Base-by-base conservation (phyloP, 1,140 invertebrate species). In the Megalonaias nervosa region DNA sequence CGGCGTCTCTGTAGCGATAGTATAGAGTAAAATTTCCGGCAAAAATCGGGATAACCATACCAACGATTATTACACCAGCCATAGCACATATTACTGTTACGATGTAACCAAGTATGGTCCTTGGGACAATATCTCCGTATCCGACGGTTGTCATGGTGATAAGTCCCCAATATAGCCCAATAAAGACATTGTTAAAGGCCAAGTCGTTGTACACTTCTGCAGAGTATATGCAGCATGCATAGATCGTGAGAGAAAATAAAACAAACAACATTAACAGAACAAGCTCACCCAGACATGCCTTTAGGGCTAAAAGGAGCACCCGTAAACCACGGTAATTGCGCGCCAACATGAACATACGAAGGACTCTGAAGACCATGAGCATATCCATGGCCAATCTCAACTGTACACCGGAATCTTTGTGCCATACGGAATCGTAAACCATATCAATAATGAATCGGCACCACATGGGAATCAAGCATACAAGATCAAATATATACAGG, bases 91-190 rank as follows among this genome's bases (percentile, higher is more conserved):
- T 92, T 14, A 96, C 96, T 80, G 97, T 97, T 64, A 98, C 96
- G 89, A 98, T 96, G 96, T 97, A 98, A 67, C 97, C 97, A 69
- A 70, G 1, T n/a, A 21, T 69, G 1, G 77, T 75, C n/a, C 72
- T 68, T 4, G 86, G 86, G 48, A 79, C 74, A 1, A 70, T 70
- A 59, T 87, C 86, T 15, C 86, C 97, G 88, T 98, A 99, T 31
- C 97, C 97, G 31, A 98, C 97, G 0, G 97, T 99, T 79, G 97
- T 98, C 97, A 98, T 98, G 62, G 97, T 99, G 79, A 99, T 97
- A 89, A 98, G 92, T 19, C 97, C 97, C 97, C 97, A 98, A 97
- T 97, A 99, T 69, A 98, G 91, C 19, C 97, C 97, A 69, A 97
- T 91, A 15, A 97, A 74, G 16, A 78, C 73, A 62, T 62, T 76